Percentiles rank a stretch among this genome's conserved stretches.
These are phyloP conservation scores for Muricea muricata DNA, from an alignment of 92 coral and sea anemone genomes.

Conservation along the genomic window DNA sequence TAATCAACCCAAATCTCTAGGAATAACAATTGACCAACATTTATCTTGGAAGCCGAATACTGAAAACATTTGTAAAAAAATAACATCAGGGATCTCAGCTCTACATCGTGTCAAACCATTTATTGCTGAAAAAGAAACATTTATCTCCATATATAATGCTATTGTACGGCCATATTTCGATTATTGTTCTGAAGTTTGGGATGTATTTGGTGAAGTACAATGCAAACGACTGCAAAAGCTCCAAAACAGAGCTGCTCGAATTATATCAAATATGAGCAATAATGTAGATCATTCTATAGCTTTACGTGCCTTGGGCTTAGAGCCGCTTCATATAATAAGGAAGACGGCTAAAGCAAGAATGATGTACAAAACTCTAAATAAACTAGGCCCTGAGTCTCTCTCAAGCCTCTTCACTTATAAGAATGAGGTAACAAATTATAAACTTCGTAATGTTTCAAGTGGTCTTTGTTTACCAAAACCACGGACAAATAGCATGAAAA, in stretches of 20 bases:
- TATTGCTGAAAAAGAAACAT: background rate
- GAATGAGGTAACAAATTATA: no score
- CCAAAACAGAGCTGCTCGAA: no score
- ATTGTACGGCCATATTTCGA: no score
- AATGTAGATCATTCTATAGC: conserved; percentile 34
- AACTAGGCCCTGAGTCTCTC: background rate
- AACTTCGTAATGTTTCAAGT: no score
- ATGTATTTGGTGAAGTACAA: no score
- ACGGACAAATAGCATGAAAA: conserved; percentile 10
- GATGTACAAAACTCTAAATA: background rate
- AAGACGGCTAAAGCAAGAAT: background rate
- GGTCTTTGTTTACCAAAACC: background rate
- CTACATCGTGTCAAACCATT: background rate
- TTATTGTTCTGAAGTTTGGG: no score
- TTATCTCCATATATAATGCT: background rate
- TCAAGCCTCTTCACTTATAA: background rate
- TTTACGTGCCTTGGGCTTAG: conserved; percentile 1
- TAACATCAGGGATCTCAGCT: background rate
- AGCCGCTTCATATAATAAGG: background rate
- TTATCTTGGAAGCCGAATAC: background rate
- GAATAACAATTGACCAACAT: background rate
- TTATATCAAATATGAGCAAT: conserved; percentile 18
- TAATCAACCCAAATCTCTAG: background rate
- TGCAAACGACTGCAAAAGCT: no score
- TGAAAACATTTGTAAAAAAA: background rate